Base-by-base conservation (phyloP, 2,888 invertebrate genomes). In the Diabrotica balteata region DNA sequence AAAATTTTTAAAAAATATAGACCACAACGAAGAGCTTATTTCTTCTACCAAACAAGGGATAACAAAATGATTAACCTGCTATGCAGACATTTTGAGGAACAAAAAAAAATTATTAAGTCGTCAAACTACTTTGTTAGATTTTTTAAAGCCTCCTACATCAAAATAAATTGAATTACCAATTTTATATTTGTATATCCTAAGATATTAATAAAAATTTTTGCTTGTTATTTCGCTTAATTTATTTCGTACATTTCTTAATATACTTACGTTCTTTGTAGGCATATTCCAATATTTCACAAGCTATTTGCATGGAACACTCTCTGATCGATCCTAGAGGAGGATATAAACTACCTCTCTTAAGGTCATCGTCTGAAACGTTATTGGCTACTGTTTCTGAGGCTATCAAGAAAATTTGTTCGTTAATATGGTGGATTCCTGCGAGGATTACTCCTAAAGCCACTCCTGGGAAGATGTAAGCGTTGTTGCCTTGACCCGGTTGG, bases 391-490 rank as follows among this genome's bases (percentile, higher is more conserved):
- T 90, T 87, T 93, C 91, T n/a, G 98, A 97, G 10, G 99, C 95
- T 63, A 94, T 90, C 59, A 99, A 87, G 89, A 99, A 99, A 84
- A 98, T 89, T 72, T 93, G 92, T 81, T 99, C 97, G 7, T 92
- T 91, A 80, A 99, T 96, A 80, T 97, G 96, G 81, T 96, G 93
- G 7, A 96, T 93, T 65, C 95, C 94, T 45, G 96, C 95, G 74
- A 98, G 94, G 74, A 98, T 94, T 8, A 96, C 94, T 8, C 97
- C 99, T 22, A 99, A 88, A 8, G 97, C 97, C 63, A 97, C 87
- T 7, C 98, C 99, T 0, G 98, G 98, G 87, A 96, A 97, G 79
- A 98, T 97, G 84, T 98, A 98, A 0, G 97, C 94, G 84, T 98
- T 98, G 85, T 97, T 98, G 68, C 98, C 98, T 83, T 99, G 99